A percentile compares a stretch with the other conserved stretches of the same genome.
phyloP scores from a whole-genome alignment of 2,797 vertebrate genomes.

The Nasua narica region DNA sequence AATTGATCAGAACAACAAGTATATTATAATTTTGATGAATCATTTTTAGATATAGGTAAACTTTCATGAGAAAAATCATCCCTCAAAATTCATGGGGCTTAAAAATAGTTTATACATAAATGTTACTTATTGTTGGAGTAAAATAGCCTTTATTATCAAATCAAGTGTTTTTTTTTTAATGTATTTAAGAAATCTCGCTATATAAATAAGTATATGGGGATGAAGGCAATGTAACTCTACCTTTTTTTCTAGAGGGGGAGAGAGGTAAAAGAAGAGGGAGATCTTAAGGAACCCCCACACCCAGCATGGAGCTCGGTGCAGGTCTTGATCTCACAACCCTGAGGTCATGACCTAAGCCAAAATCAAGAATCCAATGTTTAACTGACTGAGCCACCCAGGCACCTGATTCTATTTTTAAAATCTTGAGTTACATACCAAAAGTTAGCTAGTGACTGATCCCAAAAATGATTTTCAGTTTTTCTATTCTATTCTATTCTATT shows the following conservation, averaged over 20 bases:
- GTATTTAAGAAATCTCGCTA: background rate
- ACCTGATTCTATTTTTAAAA: background rate
- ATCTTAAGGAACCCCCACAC: background rate
- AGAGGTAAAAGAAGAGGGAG: background rate
- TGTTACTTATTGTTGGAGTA: background rate
- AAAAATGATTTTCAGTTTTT: background rate
- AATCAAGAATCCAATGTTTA: background rate
- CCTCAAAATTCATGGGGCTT: background rate
- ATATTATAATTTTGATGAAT: constrained; percentile 22
- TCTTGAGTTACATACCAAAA: background rate
- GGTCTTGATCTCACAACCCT: background rate
- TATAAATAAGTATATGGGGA: background rate
- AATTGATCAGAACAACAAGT: background rate
- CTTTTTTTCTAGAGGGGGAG: background rate
- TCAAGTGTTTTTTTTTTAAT: background rate
- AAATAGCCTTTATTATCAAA: background rate
- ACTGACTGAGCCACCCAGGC: background rate
- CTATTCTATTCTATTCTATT: background rate
- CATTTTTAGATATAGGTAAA: background rate
- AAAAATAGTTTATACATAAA: background rate
- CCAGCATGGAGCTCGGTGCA: background rate
- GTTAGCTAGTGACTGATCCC: background rate
- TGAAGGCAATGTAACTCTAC: background rate
- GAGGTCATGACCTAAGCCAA: background rate
- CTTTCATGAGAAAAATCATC: background rate